Percentiles rank a stretch among this genome's conserved stretches.
Conservation (phyloP, 2,797 vertebrate genomes). For the Diglossa cyanea region DNA sequence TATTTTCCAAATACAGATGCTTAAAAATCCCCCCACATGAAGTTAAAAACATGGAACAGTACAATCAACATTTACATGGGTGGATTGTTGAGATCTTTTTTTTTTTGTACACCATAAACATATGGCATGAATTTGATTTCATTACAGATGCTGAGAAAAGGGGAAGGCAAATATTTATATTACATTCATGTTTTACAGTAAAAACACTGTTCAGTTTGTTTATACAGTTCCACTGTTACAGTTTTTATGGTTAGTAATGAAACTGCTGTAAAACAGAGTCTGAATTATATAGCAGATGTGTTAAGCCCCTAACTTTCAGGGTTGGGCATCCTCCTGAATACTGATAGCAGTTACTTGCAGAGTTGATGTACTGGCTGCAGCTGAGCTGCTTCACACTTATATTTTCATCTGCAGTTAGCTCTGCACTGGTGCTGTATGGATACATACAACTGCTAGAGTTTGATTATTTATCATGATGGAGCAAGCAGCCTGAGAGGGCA, state of each 20-base stretch:
- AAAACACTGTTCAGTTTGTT: conserved; percentile 85
- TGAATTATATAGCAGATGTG: conserved; percentile 84
- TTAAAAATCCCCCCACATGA: neutral
- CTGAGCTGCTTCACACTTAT: neutral
- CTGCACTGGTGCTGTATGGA: neutral
- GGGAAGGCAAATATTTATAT: conserved; percentile 84
- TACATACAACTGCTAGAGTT: neutral
- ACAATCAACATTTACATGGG: conserved; percentile 48
- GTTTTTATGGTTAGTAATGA: conserved; percentile 85
- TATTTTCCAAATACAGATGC: neutral
- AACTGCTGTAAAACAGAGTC: conserved; percentile 83
- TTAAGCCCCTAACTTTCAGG: conserved; percentile 61
- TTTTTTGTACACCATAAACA: conserved; percentile 72
- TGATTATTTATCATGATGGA: neutral
- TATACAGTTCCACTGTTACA: conserved; percentile 88
- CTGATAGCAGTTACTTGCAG: neutral
- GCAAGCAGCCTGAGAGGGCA: neutral
- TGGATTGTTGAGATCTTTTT: conserved; percentile 60
- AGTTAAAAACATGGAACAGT: conserved; percentile 59
- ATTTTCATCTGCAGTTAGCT: neutral
- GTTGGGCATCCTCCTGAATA: conserved; percentile 44
- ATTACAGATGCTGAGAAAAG: conserved; percentile 82
- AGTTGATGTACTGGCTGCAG: neutral
- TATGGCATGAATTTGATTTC: conserved; percentile 81
- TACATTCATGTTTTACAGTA: conserved; percentile 86